Percentiles rank a stretch among this genome's conserved stretches.
Evolutionary conservation across 2,888 invertebrate genomes (phyloP).

Genomic region (Drosophila incognita): DNA sequence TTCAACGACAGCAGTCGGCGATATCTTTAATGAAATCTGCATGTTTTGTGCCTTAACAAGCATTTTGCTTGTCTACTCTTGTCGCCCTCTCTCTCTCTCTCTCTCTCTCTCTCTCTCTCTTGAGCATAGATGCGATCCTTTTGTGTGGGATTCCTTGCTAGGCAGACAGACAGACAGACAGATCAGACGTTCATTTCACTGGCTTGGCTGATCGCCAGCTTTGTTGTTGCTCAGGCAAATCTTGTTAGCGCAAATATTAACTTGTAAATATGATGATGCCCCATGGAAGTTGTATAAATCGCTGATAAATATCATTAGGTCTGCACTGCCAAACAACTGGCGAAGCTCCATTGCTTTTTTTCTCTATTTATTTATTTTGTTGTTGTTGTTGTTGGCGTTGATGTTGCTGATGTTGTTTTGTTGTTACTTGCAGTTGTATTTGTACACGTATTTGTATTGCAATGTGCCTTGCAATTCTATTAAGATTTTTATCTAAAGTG

Average conservation of each 20-base stretch:
- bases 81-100: conserved; percentile 50
- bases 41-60: conserved; percentile 83
- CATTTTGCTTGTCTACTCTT: conserved; percentile 83
- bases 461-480: conserved; percentile 81
- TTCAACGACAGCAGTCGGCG: conserved; percentile 56
- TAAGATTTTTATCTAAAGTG: conserved; percentile 82
- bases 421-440: conserved; percentile 32
- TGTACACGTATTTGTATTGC: conserved; percentile 60
- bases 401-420: conserved; percentile 22
- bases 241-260: conserved; percentile 84
- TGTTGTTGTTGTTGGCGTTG: background rate
- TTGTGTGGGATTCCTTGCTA: conserved; percentile 65
- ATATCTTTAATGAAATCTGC: conserved; percentile 84
- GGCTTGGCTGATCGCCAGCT: conserved; percentile 39
- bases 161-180: conserved; percentile 16
- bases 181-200: conserved; percentile 22
- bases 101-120: conserved; percentile 36
- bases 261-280: conserved; percentile 84
- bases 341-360: conserved; percentile 34
- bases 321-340: conserved; percentile 29
- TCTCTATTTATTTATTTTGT: conserved; percentile 4
- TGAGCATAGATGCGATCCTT: conserved; percentile 57
- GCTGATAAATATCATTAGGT: conserved; percentile 81
- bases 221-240: conserved; percentile 53
- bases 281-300: conserved; percentile 81